Evolutionary conservation across 2,888 invertebrate species (phyloP), one percentile per base, ranked within the genome.

Genomic region (Anthrax anthrax): DNA sequence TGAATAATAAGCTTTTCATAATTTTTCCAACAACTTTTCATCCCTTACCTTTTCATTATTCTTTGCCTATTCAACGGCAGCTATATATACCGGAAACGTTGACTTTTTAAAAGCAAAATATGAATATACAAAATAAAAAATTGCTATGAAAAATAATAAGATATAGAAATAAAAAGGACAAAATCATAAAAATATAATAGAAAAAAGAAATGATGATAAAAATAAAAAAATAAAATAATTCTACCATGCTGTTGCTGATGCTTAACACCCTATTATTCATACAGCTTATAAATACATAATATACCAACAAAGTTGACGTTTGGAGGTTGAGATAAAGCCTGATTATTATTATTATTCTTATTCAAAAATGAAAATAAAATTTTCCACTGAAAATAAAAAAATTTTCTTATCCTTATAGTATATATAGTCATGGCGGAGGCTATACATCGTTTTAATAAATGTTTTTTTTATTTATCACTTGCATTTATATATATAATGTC

Each of bases 1-100:
- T 50, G 48, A 50, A 50, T 50, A 50, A 48, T 50, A 50, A 50
- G 50, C 48, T 50, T 44, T 44, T 44, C 50, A 50, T 47, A 48
- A 48, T 50, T 48, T 50, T 37, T 39, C 37, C 18, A 42, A 23
- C 39, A 16, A 37, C 39, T 8, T 14, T 34, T 39, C 27, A 23
- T 14, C 45, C 9, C 23, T 19, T 18, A 6, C 10, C 23, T 40
- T 4, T 32, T 32, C 12, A 12, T 32, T 32, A 10, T 32, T 32
- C 29, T 9, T 12, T 32, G 8, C 29, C 9, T 12, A 32, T 32
- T 32, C 29, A 32, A 32, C 8, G 12, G 9, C 12, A 5, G 12
- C 12, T 8, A 17, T n/a, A n/a, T n/a, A 40, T 40, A 23, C 27
- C 45, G 45, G 40, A 45, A 45, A 45, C 40, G 45, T 40, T 45